phyloP scores from a whole-genome alignment of 1,140 invertebrate species.

The Hydropsyche tenuis region DNA sequence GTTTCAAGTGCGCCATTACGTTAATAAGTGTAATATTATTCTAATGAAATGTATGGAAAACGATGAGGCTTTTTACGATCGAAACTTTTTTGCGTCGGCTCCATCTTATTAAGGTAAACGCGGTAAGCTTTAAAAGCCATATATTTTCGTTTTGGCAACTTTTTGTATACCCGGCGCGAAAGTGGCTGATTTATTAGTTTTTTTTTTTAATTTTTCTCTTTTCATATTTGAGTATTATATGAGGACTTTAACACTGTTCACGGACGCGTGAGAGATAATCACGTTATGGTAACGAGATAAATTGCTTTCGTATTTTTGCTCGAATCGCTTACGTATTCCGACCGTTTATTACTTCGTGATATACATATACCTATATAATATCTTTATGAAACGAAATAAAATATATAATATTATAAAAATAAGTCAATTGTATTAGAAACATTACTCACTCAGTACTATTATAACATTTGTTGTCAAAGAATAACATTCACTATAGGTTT shows the following conservation, averaged over 20 bases:
- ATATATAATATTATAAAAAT: too few relatives aligned
- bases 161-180: conserved; percentile 9
- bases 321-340: not conserved
- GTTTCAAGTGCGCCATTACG: too few relatives aligned
- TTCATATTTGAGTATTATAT: not conserved
- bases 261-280: conserved; percentile 18
- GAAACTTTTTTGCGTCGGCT: conserved; percentile 4
- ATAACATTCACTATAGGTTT: too few relatives aligned
- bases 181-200: conserved; percentile 20
- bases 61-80: conserved; percentile 14
- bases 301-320: conserved; percentile 1
- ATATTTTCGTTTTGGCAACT: conserved; percentile 24
- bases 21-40: not conserved
- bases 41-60: not conserved
- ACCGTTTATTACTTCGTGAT: not conserved
- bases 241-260: conserved; percentile 9
- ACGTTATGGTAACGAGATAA: conserved; percentile 15
- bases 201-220: not conserved
- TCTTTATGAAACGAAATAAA: too few relatives aligned
- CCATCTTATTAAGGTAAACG: not conserved
- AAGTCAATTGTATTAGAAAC: too few relatives aligned
- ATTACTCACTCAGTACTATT: too few relatives aligned
- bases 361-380: too few relatives aligned
- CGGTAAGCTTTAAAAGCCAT: not conserved
- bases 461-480: too few relatives aligned